phyloP scores from a whole-genome alignment of 2,888 invertebrate species.

The Amphipoea lucens region DNA sequence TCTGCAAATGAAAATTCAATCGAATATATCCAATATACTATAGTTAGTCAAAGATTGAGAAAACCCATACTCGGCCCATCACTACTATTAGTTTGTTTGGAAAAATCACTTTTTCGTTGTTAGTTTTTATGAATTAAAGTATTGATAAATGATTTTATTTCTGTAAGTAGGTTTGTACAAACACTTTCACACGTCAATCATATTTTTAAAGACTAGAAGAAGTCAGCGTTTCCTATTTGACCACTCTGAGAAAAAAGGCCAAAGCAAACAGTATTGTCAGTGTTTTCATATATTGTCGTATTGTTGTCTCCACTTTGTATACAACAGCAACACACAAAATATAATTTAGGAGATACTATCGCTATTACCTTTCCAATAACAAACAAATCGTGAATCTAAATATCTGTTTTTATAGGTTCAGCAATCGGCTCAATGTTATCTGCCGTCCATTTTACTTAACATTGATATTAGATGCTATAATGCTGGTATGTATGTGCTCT shows the following conservation, averaged over 20 bases:
- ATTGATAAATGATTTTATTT: too few species aligned
- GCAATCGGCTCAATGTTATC: slow-evolving; percentile 82
- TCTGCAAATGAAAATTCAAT: too few species aligned
- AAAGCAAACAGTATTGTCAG: neutral
- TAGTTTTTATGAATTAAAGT: neutral
- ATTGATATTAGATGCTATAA: slow-evolving; percentile 80
- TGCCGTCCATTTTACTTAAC: slow-evolving; percentile 84
- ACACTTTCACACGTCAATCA: too few species aligned
- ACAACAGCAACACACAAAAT: neutral
- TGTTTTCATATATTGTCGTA: neutral
- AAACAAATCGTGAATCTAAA: slow-evolving; percentile 15
- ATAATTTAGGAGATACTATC: slow-evolving; percentile 1
- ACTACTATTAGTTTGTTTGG: too few species aligned
- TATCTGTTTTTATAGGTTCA: slow-evolving; percentile 76
- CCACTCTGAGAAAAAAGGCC: neutral
- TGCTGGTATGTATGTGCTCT: slow-evolving; percentile 85
- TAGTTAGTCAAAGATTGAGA: too few species aligned
- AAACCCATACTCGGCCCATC: too few species aligned
- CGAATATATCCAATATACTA: too few species aligned
- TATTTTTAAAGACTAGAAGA: too few species aligned
- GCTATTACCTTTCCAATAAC: slow-evolving; percentile 10
- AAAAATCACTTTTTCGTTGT: too few species aligned
- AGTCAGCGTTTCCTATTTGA: neutral
- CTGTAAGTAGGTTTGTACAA: too few species aligned
- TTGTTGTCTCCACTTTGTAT: neutral